These are phyloP conservation scores for Belonocnema kinseyi DNA, from an alignment of 1,140 invertebrate species.

Conservation along the genomic window DNA sequence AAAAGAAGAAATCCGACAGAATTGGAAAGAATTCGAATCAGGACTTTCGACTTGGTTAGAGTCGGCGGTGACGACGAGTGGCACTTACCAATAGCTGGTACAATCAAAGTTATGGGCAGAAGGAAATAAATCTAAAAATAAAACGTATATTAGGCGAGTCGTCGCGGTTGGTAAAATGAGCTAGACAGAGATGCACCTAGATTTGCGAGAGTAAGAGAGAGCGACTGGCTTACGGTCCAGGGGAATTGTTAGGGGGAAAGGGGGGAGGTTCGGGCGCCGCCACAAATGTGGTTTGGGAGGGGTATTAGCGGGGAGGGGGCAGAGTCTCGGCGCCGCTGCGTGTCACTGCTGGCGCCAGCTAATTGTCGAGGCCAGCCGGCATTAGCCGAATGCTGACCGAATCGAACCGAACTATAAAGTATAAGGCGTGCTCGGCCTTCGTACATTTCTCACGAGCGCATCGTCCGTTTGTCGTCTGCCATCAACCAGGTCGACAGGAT, in stretches of 20 bases:
- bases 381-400: constrained; percentile 66
- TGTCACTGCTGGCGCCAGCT: constrained; percentile 72
- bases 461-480: not conserved
- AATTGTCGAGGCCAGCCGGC: constrained; percentile 72
- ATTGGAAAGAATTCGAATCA: too few species aligned
- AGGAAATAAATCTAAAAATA: constrained; percentile 68
- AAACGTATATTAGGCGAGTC: constrained; percentile 60
- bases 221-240: not conserved
- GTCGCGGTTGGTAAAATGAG: constrained; percentile 37
- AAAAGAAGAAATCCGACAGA: too few species aligned
- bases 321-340: constrained; percentile 64
- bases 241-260: constrained; percentile 13
- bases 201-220: constrained; percentile 33
- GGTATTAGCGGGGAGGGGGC: constrained; percentile 39
- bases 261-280: constrained; percentile 39
- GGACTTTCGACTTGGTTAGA: too few species aligned
- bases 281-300: not conserved
- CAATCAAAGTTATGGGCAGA: constrained; percentile 61
- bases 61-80: constrained; percentile 31
- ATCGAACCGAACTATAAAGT: constrained; percentile 48
- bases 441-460: constrained; percentile 1
- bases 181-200: constrained; percentile 20
- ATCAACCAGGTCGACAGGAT: not conserved
- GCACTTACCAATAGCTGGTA: constrained; percentile 51
- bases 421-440: constrained; percentile 1